Evolutionary conservation across 2,797 vertebrate genomes (phyloP).

Genomic region (Sebastes vulpes): DNA sequence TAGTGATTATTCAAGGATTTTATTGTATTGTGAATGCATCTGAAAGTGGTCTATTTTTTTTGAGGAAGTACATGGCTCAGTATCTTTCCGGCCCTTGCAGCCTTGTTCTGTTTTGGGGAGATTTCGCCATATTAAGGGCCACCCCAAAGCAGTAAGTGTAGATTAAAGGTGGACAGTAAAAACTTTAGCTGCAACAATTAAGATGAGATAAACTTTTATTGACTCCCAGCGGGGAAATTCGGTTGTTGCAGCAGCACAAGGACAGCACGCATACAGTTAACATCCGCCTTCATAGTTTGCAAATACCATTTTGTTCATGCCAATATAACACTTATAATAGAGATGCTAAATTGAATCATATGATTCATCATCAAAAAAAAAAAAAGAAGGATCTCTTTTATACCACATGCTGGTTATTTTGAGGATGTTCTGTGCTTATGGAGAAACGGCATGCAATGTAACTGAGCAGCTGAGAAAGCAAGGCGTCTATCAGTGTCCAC

Average conservation of each 20-base stretch:
- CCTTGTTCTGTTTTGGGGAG: not conserved
- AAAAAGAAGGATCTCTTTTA: not conserved
- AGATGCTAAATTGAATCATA: not conserved
- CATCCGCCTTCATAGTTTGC: not conserved
- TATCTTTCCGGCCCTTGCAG: not conserved
- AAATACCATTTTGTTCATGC: not conserved
- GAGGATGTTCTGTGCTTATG: not conserved
- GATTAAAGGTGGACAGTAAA: not conserved
- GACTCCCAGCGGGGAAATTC: not conserved
- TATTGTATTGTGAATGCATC: not conserved
- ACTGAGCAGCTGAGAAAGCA: not conserved
- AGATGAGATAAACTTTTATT: not conserved
- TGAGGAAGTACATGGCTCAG: not conserved
- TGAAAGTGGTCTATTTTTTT: not conserved
- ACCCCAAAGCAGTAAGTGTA: not conserved
- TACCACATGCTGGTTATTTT: not conserved
- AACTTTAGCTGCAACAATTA: not conserved
- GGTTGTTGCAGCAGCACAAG: not conserved
- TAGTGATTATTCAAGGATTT: not conserved
- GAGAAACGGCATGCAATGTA: too few species aligned
- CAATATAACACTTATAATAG: not conserved
- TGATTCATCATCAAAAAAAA: not conserved
- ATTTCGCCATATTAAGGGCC: not conserved
- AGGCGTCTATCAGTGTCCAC: not conserved
- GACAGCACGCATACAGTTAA: not conserved